These are phyloP conservation scores for Philereme transversata DNA, from an alignment of 2,888 invertebrate species.

Conservation along the genomic window DNA sequence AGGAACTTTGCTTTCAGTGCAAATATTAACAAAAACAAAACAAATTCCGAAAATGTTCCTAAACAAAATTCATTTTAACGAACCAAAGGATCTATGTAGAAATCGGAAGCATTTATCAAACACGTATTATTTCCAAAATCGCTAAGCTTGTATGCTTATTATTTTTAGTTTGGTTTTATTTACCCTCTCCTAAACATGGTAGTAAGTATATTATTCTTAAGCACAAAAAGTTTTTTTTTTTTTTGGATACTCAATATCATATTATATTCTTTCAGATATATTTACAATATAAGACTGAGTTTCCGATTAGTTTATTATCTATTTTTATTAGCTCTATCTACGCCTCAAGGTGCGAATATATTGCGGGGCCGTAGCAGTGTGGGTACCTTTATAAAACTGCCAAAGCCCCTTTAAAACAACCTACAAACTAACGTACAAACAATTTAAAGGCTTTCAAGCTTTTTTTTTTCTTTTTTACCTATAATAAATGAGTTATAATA, in stretches of 20 bases:
- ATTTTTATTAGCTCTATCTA: constrained; percentile 76
- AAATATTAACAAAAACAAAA: constrained; percentile 53
- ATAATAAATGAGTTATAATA: constrained; percentile 77
- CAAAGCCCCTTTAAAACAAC: constrained; percentile 60
- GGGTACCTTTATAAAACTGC: constrained; percentile 67
- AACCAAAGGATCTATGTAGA: constrained; percentile 45
- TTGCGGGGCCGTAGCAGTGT: constrained; percentile 61
- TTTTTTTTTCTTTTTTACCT: constrained; percentile 73
- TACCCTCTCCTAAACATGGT: constrained; percentile 63
- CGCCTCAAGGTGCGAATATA: constrained; percentile 74
- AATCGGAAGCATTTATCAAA: constrained; percentile 66
- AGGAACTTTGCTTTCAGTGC: constrained; percentile 80
- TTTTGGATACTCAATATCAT: constrained; percentile 49
- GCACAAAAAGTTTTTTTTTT: constrained; percentile 63
- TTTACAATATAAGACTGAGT: constrained; percentile 48
- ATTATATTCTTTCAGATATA: constrained; percentile 35
- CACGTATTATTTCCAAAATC: constrained; percentile 54
- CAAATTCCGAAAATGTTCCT: constrained; percentile 39
- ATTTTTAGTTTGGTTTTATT: constrained; percentile 53
- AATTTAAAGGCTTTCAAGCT: constrained; percentile 81
- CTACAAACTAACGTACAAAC: constrained; percentile 78
- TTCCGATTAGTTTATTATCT: constrained; percentile 55
- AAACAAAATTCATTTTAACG: constrained; percentile 38
- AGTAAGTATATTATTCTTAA: constrained; percentile 69
- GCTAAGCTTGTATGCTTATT: constrained; percentile 64